phyloP scores from a whole-genome alignment of 2,888 invertebrate genomes.

The Neoscelio sp. region DNA sequence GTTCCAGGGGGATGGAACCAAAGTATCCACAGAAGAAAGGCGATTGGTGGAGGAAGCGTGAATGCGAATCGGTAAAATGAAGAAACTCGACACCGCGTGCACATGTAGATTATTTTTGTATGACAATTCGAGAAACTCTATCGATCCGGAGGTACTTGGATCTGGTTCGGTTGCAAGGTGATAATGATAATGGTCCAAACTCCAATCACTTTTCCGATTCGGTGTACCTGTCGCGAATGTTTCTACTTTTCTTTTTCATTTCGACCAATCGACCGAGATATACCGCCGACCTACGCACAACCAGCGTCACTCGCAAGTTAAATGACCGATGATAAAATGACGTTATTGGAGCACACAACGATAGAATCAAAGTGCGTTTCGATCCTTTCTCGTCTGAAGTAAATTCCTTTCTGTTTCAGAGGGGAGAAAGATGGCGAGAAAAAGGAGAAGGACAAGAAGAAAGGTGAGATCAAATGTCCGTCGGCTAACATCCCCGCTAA shows the following conservation, averaged over 20 bases:
- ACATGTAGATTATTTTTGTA: not conserved
- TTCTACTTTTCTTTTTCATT: conserved; percentile 1
- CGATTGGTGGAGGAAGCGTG: too few relatives aligned
- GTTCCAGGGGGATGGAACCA: too few relatives aligned
- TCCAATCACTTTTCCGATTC: not conserved
- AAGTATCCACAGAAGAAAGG: too few relatives aligned
- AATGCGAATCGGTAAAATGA: too few relatives aligned
- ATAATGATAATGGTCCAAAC: not conserved
- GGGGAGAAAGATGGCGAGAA: conserved; percentile 80
- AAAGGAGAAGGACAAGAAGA: conserved; percentile 81
- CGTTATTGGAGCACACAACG: conserved; percentile 20
- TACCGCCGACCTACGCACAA: not conserved
- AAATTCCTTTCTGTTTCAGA: conserved; percentile 72
- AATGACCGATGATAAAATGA: conserved; percentile 62
- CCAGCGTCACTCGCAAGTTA: not conserved
- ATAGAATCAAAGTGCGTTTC: not conserved
- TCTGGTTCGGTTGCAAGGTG: not conserved
- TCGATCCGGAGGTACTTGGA: not conserved
- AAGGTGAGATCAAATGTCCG: conserved; percentile 75
- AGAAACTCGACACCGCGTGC: not conserved
- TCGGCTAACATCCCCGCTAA: not conserved
- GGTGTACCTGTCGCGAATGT: not conserved
- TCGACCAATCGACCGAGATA: not conserved
- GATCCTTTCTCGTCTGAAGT: not conserved
- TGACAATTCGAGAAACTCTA: too few relatives aligned